phyloP scores from a whole-genome alignment of 2,113 vertebrate species.

The Coptodon rendalli region DNA sequence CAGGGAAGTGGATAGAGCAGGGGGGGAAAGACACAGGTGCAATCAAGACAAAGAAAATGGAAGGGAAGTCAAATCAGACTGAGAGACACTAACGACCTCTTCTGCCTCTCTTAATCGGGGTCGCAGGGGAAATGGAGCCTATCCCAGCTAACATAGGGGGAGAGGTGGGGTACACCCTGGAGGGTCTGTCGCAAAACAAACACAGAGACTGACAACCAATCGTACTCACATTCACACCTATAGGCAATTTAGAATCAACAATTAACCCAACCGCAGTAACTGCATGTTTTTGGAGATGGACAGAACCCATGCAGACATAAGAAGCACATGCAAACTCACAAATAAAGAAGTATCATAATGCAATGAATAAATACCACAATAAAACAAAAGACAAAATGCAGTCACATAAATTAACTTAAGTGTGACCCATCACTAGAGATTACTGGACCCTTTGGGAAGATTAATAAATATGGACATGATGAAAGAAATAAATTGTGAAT shows the following conservation, averaged over 20 bases:
- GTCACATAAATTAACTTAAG: not conserved
- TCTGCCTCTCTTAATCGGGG: accelerated
- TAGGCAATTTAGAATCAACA: not conserved
- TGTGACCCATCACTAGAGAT: not conserved
- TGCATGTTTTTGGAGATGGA: not conserved
- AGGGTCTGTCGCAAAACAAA: not conserved
- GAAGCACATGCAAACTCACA: not conserved
- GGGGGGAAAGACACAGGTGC: not conserved
- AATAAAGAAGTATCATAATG: not conserved
- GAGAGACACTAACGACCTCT: not conserved
- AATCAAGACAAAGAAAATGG: not conserved
- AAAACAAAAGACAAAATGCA: not conserved
- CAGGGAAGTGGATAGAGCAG: not conserved
- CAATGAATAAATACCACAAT: not conserved
- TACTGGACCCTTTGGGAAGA: not conserved
- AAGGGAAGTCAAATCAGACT: not conserved
- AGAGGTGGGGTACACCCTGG: not conserved
- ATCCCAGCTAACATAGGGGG: not conserved
- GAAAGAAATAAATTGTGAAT: not conserved
- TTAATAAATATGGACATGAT: not conserved
- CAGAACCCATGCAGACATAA: not conserved
- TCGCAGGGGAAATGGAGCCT: accelerated
- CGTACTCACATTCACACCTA: not conserved
- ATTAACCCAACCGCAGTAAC: not conserved
- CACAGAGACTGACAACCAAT: not conserved